phyloP scores from a whole-genome alignment of 2,797 vertebrate species.

The Garrulus glandarius region DNA sequence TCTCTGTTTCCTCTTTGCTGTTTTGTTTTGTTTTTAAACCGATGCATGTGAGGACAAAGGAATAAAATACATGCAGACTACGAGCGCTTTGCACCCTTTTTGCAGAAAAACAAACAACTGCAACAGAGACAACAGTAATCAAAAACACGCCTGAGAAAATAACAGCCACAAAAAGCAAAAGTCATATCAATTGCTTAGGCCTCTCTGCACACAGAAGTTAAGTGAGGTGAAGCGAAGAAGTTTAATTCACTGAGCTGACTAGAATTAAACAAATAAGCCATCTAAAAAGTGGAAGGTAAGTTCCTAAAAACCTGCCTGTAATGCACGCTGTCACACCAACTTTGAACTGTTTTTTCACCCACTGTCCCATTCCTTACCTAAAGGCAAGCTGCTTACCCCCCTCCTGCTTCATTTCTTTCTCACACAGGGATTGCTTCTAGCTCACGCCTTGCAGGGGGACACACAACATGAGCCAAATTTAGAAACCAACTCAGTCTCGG shows the following conservation, averaged over 20 bases:
- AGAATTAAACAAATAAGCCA: conserved; percentile 28
- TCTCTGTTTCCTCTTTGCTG: accelerated
- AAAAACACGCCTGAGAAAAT: conserved; percentile 11
- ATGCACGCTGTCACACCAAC: background rate
- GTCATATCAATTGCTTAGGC: conserved; percentile 25
- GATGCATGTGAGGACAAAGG: background rate
- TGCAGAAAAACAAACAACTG: background rate
- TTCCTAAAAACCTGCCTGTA: background rate
- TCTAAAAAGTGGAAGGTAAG: background rate
- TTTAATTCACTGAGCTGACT: conserved; percentile 26
- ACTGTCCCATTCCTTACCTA: background rate
- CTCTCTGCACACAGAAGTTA: conserved; percentile 30
- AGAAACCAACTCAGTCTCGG: background rate
- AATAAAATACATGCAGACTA: background rate
- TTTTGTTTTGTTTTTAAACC: background rate
- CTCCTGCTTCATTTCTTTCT: background rate
- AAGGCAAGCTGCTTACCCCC: background rate
- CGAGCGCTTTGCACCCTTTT: background rate
- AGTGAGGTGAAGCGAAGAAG: conserved; percentile 40
- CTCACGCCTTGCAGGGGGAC: background rate
- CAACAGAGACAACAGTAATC: background rate
- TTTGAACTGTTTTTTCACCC: background rate
- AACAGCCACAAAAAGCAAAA: background rate
- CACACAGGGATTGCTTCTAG: background rate
- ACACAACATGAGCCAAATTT: background rate